Conservation (phyloP, 2,113 vertebrate genomes). For the Pelvicachromis taeniatus region DNA sequence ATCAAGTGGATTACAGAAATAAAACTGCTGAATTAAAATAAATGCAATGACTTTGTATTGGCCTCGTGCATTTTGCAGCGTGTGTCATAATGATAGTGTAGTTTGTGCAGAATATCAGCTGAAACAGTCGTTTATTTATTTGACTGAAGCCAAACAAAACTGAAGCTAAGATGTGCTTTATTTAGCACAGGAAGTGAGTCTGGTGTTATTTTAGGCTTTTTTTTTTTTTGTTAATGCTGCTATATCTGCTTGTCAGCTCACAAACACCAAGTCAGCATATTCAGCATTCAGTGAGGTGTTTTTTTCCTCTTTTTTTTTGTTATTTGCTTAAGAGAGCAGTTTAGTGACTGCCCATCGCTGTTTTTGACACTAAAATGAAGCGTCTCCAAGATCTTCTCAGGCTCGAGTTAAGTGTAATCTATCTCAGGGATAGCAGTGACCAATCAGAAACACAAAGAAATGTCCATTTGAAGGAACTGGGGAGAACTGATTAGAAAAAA, state of each 20-base stretch:
- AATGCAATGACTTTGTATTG: slow-evolving; percentile 3
- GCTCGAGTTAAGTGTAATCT: neutral
- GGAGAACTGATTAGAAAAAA: slow-evolving; percentile 23
- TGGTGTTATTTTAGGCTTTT: slow-evolving; percentile 9
- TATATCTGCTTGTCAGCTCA: neutral
- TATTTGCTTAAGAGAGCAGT: neutral
- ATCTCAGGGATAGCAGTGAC: neutral
- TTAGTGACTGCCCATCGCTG: neutral
- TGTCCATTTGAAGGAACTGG: neutral
- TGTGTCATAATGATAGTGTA: neutral
- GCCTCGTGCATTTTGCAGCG: neutral
- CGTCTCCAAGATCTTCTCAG: neutral
- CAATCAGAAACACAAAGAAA: slow-evolving; percentile 19
- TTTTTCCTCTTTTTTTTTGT: neutral
- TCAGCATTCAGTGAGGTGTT: neutral
- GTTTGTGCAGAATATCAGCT: neutral
- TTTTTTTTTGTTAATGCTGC: neutral
- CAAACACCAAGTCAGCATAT: slow-evolving; percentile 13
- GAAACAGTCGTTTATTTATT: neutral
- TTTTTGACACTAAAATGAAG: neutral
- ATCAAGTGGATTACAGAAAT: neutral
- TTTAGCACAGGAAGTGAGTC: neutral
- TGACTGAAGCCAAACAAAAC: neutral
- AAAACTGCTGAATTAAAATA: neutral
- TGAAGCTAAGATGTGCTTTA: neutral